Base-by-base conservation (phyloP, 2,888 invertebrate species). In the Drosophila helvetica region DNA sequence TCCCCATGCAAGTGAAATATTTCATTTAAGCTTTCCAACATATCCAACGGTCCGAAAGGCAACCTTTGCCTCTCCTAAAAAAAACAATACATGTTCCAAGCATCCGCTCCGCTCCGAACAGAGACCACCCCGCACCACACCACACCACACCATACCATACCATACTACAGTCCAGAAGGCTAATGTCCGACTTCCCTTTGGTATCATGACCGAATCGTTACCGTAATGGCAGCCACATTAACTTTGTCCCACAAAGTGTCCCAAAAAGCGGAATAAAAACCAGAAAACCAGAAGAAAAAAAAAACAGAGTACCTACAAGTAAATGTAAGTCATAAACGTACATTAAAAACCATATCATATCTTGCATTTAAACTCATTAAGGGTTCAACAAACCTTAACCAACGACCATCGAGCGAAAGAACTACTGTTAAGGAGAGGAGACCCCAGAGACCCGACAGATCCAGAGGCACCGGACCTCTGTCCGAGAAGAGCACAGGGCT, bases 341-440 rank as follows among this genome's bases (percentile, higher is more conserved):
- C 70, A 71, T 82, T 82, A 80, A 82, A 77, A 74, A 74, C 79
- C 82, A 70, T 60, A 79, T 78, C 79, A 79, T 80, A 65, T 58
- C 62, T 51, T 45, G 53, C 59, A 84, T 84, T 68, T 78, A 85
- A 85, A 82, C 85, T 79, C 82, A 85, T 82, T 85, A 85, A 72
- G 69, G 80, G 82, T 79, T 80, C 85, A 84, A 84, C 81, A 82
- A 82, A 85, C 80, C 78, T 65, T 65, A 65, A 65, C 65, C 67
- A 64, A 57, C 67, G 66, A 65, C 65, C 30, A 30, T 75, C 73
- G 66, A 82, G 83, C 82, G 74, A 74, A 38, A 15, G 38, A 38
- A 38, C 38, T 38, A 80, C 80, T 72, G 80, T 80, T 83, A 69
- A 72, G 63, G 66, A 72, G 77, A 52, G 46, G 52, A 52, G 42